Percentiles rank a stretch among this genome's conserved stretches.
Conservation (phyloP, 2,797 vertebrate species). For the Phaenicophaeus curvirostris region DNA sequence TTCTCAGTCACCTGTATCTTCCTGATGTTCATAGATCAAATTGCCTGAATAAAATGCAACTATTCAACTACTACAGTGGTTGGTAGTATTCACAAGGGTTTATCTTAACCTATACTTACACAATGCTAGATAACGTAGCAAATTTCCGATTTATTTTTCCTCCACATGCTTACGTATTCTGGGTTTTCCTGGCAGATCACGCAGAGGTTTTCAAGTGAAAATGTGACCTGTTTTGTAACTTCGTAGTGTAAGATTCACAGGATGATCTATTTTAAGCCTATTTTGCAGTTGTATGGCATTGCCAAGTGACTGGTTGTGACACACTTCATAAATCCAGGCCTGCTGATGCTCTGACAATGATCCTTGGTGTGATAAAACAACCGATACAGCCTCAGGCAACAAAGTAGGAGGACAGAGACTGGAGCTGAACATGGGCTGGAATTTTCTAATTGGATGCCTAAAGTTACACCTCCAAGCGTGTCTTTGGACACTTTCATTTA, state of each 20-base stretch:
- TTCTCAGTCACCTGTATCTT: not conserved
- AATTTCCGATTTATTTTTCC: not conserved
- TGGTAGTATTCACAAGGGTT: not conserved
- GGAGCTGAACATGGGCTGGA: not conserved
- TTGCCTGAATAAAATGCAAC: not conserved
- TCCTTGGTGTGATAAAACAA: not conserved
- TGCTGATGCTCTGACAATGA: not conserved
- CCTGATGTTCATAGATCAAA: not conserved
- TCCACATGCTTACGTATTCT: not conserved
- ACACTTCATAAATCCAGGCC: not conserved
- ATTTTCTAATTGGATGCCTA: not conserved
- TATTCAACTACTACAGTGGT: fast-evolving
- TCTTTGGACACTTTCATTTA: not conserved
- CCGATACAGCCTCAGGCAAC: not conserved
- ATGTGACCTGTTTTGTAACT: not conserved
- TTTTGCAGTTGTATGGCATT: not conserved
- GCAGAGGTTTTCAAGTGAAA: not conserved
- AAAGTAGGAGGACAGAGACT: not conserved
- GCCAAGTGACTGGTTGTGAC: not conserved
- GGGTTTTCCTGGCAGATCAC: not conserved
- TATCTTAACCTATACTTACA: not conserved
- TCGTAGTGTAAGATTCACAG: not conserved
- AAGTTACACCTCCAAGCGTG: not conserved
- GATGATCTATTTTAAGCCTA: not conserved
- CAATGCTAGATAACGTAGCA: not conserved